Base-by-base conservation (phyloP, 2,113 vertebrate species). In the Salminus brasiliensis region DNA sequence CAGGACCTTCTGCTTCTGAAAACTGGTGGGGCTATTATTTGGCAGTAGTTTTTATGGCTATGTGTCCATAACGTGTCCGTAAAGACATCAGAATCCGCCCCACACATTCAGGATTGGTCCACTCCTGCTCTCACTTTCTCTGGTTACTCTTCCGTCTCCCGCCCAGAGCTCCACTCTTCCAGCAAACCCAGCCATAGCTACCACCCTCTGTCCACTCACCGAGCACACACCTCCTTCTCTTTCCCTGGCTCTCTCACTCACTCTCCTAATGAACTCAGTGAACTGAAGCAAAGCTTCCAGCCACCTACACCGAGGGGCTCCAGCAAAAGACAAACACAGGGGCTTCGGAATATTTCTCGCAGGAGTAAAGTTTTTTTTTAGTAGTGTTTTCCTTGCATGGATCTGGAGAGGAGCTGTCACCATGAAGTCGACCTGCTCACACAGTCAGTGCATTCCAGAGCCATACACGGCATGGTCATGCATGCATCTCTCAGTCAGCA, bases 251-350 rank as follows among this genome's bases (percentile, higher is more conserved):
- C 53, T 57, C 53, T 57, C 53, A 25, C 41, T 62, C 41, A 21
- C 53, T 71, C 59, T 45, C 59, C 74, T 72, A 79, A 79, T 79
- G 34, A 66, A 79, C 70, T 62, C 69, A 55, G 45, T 55, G 47
- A 79, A 70, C 78, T 36, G n/a, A 52, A 73, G 71, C 78, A 79
- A 4, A 36, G 62, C 62, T 66, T 36, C 34, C 13, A 66, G 32
- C 21, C 62, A 66, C 62, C 62, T 66, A 66, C 60, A 63, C 60
- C 7, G 60, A 63, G 60, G 7, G 27, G 60, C 62, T 66, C 62
- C 62, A 39, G 34, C 9, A 7, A 34, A 63, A 55, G 30, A 10
- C 60, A 34, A 63, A 63, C 60, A 62, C 30, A 36, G 8, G 18
- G 34, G 32, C 39, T 66, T 39, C n/a, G 36, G 34, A 66, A 66